These are phyloP conservation scores for Episyrphus balteatus DNA, from an alignment of 1,140 invertebrate genomes.

Conservation along the genomic window DNA sequence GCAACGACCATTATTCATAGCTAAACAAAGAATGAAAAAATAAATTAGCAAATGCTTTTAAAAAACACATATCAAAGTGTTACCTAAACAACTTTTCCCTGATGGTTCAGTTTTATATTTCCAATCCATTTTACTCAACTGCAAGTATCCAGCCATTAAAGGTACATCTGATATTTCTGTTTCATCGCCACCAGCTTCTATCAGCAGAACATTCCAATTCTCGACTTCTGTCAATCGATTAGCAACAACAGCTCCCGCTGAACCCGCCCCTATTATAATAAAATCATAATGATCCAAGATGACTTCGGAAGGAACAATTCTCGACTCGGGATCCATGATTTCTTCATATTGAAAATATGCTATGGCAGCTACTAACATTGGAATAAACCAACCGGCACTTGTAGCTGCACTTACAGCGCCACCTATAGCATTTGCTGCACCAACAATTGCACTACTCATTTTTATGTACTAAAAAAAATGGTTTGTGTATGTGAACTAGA, in stretches of 20 bases:
- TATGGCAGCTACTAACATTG: constrained; percentile 64
- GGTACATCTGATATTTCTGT: constrained; percentile 83
- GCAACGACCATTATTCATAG: constrained; percentile 67
- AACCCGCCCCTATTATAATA: constrained; percentile 86
- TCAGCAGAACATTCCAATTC: constrained; percentile 68
- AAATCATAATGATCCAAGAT: constrained; percentile 67
- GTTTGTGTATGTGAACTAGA: neutral
- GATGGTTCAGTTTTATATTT: constrained; percentile 84
- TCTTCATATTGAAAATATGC: constrained; percentile 74
- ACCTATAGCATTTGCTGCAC: constrained; percentile 43
- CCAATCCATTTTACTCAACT: constrained; percentile 83
- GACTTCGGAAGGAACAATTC: constrained; percentile 49
- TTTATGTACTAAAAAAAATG: neutral
- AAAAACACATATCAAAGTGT: neutral
- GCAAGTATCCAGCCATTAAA: constrained; percentile 72
- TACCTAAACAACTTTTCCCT: constrained; percentile 67
- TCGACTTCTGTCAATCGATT: constrained; percentile 69
- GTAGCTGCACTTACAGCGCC: constrained; percentile 45
- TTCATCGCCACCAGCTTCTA: constrained; percentile 88
- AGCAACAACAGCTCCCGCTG: constrained; percentile 86
- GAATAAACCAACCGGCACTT: constrained; percentile 57
- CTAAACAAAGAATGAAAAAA: constrained; percentile 38
- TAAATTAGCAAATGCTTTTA: neutral
- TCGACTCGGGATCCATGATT: constrained; percentile 61
- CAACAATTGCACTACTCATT: constrained; percentile 45